These are phyloP conservation scores for Pongo abelii DNA, from an alignment of 2,113 vertebrate species.

Conservation along the genomic window DNA sequence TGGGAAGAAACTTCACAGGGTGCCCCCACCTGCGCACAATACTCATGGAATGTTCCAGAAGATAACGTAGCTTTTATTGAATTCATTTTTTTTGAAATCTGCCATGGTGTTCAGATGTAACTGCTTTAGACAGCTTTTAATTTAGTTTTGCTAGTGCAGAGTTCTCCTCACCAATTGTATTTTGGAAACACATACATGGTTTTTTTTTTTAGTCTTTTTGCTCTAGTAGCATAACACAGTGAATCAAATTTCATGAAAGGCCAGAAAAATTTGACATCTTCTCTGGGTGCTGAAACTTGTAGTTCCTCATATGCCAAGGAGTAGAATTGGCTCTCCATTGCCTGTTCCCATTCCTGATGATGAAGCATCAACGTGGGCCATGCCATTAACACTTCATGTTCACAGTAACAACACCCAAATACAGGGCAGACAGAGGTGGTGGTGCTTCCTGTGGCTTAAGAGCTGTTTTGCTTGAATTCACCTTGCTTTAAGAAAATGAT, in stretches of 20 bases:
- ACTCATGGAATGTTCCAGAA: slow-evolving; percentile 30
- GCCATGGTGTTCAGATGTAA: slow-evolving; percentile 3
- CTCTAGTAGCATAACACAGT: background rate
- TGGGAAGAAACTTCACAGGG: background rate
- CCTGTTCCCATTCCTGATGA: background rate
- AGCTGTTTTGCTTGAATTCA: background rate
- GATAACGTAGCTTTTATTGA: slow-evolving; percentile 6
- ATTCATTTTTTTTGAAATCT: slow-evolving; percentile 16
- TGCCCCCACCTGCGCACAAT: background rate
- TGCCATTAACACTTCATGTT: slow-evolving; percentile 8
- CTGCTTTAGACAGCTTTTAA: slow-evolving; percentile 27
- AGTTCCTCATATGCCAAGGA: background rate
- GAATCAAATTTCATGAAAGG: slow-evolving; percentile 27
- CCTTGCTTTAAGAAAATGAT: slow-evolving; percentile 38
- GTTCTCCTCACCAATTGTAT: background rate
- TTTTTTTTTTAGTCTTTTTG: slow-evolving; percentile 2
- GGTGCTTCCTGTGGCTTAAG: background rate
- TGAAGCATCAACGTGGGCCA: background rate
- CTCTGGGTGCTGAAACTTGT: background rate
- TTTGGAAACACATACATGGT: slow-evolving; percentile 3
- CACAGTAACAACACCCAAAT: background rate
- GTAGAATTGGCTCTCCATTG: background rate
- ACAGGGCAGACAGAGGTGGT: background rate
- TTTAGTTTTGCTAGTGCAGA: slow-evolving; percentile 35
- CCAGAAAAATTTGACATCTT: background rate